A percentile compares a stretch with the other conserved stretches of the same genome.
Evolutionary conservation across 2,888 invertebrate species (phyloP).

Genomic region (Meghimatium bilineatum): DNA sequence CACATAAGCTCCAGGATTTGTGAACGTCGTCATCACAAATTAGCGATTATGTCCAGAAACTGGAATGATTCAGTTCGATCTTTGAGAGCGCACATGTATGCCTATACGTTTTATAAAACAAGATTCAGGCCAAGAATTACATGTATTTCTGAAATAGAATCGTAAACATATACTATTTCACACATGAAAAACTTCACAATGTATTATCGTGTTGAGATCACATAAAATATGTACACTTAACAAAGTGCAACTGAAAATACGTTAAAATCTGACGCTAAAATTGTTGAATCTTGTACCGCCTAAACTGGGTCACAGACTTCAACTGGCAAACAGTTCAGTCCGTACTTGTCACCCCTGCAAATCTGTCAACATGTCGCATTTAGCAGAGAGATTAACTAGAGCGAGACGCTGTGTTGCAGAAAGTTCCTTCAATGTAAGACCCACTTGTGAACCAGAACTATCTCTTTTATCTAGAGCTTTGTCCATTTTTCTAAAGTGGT

Average conservation of each 20-base stretch:
- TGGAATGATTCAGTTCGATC: not conserved
- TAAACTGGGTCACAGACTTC: constrained; percentile 20
- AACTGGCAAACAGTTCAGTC: not conserved
- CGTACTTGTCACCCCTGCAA: not conserved
- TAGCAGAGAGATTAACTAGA: not conserved
- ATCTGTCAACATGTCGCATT: not conserved
- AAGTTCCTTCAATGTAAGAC: not conserved
- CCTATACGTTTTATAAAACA: too few relatives aligned
- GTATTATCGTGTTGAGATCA: too few relatives aligned
- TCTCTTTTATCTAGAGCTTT: not conserved
- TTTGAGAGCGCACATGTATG: not conserved
- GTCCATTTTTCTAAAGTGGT: not conserved
- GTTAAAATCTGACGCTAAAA: not conserved
- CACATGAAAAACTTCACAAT: too few relatives aligned
- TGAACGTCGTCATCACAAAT: not conserved
- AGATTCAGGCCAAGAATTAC: too few relatives aligned
- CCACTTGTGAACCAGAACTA: not conserved
- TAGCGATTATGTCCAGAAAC: not conserved
- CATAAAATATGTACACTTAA: too few relatives aligned
- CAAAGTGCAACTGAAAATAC: too few relatives aligned
- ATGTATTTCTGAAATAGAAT: not conserved
- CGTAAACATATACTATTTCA: too few relatives aligned
- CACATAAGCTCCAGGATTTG: not conserved
- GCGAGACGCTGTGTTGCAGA: not conserved
- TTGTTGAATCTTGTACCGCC: not conserved